Percentiles rank a stretch among this genome's conserved stretches.
Evolutionary conservation across 2,113 vertebrate species (phyloP).

Genomic region (Pelvicachromis taeniatus): DNA sequence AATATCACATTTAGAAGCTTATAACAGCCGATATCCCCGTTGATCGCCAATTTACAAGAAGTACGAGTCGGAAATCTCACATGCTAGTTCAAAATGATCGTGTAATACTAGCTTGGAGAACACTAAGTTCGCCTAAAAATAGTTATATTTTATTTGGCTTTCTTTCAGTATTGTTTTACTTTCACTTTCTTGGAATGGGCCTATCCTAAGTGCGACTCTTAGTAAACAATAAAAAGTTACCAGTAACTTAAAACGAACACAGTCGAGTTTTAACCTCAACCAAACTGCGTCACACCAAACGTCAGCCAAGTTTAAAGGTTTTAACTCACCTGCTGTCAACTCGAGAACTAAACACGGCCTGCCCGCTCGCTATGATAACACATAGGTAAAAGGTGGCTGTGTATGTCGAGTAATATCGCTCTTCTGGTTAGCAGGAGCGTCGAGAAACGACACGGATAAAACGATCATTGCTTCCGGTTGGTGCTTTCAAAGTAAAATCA

Average conservation of each 20-base stretch:
- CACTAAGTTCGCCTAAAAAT: background rate
- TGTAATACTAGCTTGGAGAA: background rate
- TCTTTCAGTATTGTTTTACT: background rate
- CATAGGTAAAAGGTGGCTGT: background rate
- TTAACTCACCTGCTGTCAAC: slow-evolving; percentile 25
- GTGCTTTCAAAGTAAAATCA: slow-evolving; percentile 11
- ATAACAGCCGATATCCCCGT: background rate
- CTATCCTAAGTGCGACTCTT: background rate
- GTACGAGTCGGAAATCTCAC: background rate
- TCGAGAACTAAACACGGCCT: background rate
- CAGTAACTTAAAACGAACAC: background rate
- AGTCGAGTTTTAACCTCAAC: background rate
- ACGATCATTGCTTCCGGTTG: background rate
- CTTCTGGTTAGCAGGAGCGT: background rate
- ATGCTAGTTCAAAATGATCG: background rate
- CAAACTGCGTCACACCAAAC: slow-evolving; percentile 47
- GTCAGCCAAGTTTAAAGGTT: background rate
- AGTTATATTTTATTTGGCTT: background rate
- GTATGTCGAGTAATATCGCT: background rate
- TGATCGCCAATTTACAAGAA: background rate
- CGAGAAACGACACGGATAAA: background rate
- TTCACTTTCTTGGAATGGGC: slow-evolving; percentile 25
- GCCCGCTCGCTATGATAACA: accelerated
- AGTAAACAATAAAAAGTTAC: slow-evolving; percentile 33
- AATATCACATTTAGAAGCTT: background rate